Base-by-base conservation (phyloP, 92 coral and sea anemone species). In the Hydrozoanthus gracilis region DNA sequence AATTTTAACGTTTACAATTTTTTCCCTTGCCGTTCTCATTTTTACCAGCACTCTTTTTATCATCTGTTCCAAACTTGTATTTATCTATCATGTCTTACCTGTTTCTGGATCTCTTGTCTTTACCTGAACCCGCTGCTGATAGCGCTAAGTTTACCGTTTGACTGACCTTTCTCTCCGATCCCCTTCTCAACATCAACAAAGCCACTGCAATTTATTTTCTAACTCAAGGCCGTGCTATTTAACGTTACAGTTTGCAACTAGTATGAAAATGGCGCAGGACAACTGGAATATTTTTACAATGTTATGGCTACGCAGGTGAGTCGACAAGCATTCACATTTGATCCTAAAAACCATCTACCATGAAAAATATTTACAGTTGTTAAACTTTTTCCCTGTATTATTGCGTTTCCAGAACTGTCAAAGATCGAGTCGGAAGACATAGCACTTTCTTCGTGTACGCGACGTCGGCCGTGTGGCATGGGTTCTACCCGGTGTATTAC, bases 211-310 rank as follows among this genome's bases (percentile, higher is more conserved):
- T 72, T 17, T 46, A 52, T 18, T 17, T 35, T 4, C 5, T 45
- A 56, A 11, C 67, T 39, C 8, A 8, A 66, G 20, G 35, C 6
- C 6, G 52, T 3, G 46, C 13, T 52, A 13, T 13, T 35, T 49
- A 50, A 46, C 74, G 39, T 51, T 45, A 4, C 60, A 80, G 85
- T 64, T 80, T 47, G 75, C 73, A 8, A 80, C 85, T 2, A 80
- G 74, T 49, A 65, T 80, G 85, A 80, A 80, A 51, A 80, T 80
- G 85, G 85, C 85, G 17, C 85, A 80, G 66, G 85, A 80, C 16
- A 80, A 80, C 54, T 80, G 85, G 85, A 80, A 80, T 61, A 80
- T 80, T 4, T 80, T 66, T 47, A 80, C 85, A 47, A 2, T 80
- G 0, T 4, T 80, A 10, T 80, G 85, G 85, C 50, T 80, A 49